Base-by-base conservation (phyloP, 2,113 vertebrate genomes). In the Syngnathoides biaculeatus region DNA sequence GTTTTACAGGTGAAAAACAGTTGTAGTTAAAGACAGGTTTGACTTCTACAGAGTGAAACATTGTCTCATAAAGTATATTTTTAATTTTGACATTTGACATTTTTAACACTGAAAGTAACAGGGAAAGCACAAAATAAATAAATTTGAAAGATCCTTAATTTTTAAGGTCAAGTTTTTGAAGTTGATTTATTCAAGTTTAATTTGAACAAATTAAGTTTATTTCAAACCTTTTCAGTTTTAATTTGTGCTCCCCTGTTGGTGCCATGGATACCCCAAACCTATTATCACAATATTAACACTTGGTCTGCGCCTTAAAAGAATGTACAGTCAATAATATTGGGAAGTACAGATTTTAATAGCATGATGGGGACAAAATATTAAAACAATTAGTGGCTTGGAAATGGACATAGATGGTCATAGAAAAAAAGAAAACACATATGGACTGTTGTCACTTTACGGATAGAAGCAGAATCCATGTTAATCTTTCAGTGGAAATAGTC, bases 401-500 rank as follows among this genome's bases (percentile, higher is more conserved):
- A n/a, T n/a, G n/a, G n/a, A n/a, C n/a, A n/a, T n/a, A n/a, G n/a
- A n/a, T n/a, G n/a, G n/a, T n/a, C n/a, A n/a, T n/a, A 14, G 11
- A 24, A 11, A 55, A 55, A 27, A 55, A 26, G 12, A 14, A 55
- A 55, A 27, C 17, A 22, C 35, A 59, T 0, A 50, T 67, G 17
- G 62, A 19, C 48, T 58, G 30, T 17, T 38, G 30, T 62, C 59
- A 57, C 50, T 38, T 1, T 24, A 9, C 24, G 69, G 66, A 45
- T 43, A 72, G 65, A 67, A 66, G 63, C 30, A 15, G 69, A 76
- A 72, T 79, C 64, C 63, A 68, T 74, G 38, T 26, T 19, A 9
- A 73, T 50, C 43, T 35, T 7, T 71, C 38, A 66, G 42, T 56
- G 24, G 52, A 62, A 75, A 64, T 50, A 52, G 27, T 53, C 55